Evolutionary conservation across 1,140 invertebrate species (phyloP).

Genomic region (Lycorma delicatula): DNA sequence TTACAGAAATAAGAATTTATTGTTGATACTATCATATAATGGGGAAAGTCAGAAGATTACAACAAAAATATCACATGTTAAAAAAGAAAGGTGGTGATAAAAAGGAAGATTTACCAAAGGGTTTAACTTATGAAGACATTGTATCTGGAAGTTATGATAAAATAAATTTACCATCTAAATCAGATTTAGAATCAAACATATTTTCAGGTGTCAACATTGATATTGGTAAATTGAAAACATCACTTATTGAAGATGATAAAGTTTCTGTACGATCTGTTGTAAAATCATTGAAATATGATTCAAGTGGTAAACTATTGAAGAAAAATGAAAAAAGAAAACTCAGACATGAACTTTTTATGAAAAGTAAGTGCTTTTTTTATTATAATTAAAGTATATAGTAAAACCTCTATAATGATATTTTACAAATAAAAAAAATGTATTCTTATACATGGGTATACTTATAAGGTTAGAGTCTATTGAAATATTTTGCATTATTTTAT

Average conservation of each 20-base stretch:
- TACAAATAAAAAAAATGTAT: too few relatives aligned
- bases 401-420: too few relatives aligned
- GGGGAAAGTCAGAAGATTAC: not conserved
- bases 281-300: not conserved
- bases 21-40: not conserved
- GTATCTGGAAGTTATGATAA: not conserved
- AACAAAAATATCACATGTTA: not conserved
- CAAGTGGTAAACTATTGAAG: not conserved
- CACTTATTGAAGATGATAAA: not conserved
- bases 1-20: too few relatives aligned
- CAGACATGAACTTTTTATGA: not conserved
- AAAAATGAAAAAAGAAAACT: not conserved
- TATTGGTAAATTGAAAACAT: not conserved
- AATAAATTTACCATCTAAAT: not conserved
- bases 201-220: not conserved
- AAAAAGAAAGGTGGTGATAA: not conserved
- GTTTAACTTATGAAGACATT: not conserved
- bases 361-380: not conserved
- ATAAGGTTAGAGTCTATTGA: too few relatives aligned
- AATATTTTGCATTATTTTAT: too few relatives aligned
- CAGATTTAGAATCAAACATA: not conserved
- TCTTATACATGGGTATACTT: too few relatives aligned
- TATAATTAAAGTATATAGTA: too few relatives aligned
- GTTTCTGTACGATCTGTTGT: not conserved
- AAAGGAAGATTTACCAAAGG: not conserved